Evolutionary conservation across 2,888 invertebrate genomes (phyloP), one percentile per base, ranked within the genome.

Genomic region (Standfussiana lucernea): DNA sequence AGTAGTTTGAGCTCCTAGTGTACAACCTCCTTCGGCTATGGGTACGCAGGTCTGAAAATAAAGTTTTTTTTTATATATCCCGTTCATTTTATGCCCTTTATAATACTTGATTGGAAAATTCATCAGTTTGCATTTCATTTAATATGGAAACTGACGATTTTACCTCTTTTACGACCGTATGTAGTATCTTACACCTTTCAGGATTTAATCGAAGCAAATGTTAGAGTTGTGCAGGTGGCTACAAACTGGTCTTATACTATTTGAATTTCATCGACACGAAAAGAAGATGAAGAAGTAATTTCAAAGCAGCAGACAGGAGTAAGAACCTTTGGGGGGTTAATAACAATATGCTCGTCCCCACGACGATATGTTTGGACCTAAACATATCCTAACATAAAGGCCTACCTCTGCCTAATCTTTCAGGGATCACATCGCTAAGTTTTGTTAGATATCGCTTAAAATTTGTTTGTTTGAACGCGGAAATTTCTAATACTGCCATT

Each of bases 1-100:
- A 15, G 78, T 76, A 0, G 83, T 79, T 72, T 56, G 68, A 24
- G 75, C 37, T 2, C 79, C 75, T 0, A 83, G 64, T 3, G 86
- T 86, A n/a, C 85, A 86, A 2, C 85, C 85, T 18, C 85, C 85
- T 71, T 80, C 83, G 7, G 75, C 65, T 37, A 86, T 86, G 5
- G 28, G 67, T 0, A 79, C 71, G 24, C 85, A 85, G 2, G 28
- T 61, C 85, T 85, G 72, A 32, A 83, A 86, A 40, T 15, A 13
- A 32, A 32, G 0, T 18, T 4, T n/a, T 13, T 21, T 28, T 5
- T 40, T 50, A 18, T 6, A 10, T 42, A 4, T 24, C 10, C 24
- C 6, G 11, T 32, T 32, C 1, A n/a, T 47, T 18, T 37, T 15
- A 15, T n/a, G 3, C 3, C 4, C 1, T 50, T 11, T n/a, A 28